Base-by-base conservation (phyloP, 2,888 invertebrate species). In the Drosophila mercatorum region DNA sequence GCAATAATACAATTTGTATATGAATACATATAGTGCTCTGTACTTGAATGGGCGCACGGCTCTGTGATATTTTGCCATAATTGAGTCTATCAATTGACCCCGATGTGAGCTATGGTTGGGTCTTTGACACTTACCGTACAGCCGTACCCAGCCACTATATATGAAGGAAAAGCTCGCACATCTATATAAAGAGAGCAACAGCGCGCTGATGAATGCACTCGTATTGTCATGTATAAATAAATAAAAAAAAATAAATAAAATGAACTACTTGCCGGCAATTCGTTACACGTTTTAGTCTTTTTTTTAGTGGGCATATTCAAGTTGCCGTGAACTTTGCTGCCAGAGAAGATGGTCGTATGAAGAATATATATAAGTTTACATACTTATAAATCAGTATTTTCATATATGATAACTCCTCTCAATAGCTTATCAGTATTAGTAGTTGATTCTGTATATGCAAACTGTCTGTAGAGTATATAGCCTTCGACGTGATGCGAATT, bases 11-110 rank as follows among this genome's bases (percentile, higher is more conserved):
- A 66, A 66, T 41, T 57, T 80, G 53, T 38, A 40, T 31, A 46
- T 3, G 31, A 22, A 17, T 11, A 11, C 36, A 36, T 67, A 44
- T 6, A 43, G 5, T 36, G 12, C 34, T 17, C 3, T 51, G 56
- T 51, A 46, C 52, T 26, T 75, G 65, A 55, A 51, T 61, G 49
- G 40, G 47, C 52, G 63, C 53, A 61, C 47, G 53, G 51, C 64
- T 72, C 77, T 75, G 64, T 68, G 87, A 81, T 81, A 83, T 79
- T 76, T 81, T 75, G 81, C 61, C 84, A 81, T 89, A 88, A 89
- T 89, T 88, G 87, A 89, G 81, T 86, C 86, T 83, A 88, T 88
- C 90, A 88, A 88, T 88, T 88, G 90, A 88, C 87, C 87, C 83
- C 88, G 61, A 79, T 70, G 81, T 78, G 77, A 75, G 78, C 83